phyloP scores from a whole-genome alignment of 1,140 invertebrate species.

The Oryzaephilus surinamensis region DNA sequence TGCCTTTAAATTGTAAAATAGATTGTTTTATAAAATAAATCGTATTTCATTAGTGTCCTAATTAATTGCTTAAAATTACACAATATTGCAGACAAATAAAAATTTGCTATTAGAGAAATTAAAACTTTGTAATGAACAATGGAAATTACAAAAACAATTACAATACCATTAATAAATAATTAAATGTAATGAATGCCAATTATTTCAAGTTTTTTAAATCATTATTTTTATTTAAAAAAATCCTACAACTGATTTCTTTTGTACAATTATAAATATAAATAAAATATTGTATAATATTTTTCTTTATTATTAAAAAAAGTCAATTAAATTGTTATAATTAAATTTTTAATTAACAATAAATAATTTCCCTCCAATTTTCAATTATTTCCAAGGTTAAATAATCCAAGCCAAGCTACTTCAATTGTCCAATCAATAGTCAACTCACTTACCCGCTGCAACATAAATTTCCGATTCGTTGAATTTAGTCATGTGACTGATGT shows the following conservation, averaged over 20 bases:
- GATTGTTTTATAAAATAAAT: neutral
- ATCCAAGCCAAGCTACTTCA: conserved; percentile 14
- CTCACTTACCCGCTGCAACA: conserved; percentile 7
- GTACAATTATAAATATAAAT: neutral
- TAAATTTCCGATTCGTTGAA: conserved; percentile 10
- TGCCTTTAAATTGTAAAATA: conserved; percentile 5
- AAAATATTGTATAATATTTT: neutral
- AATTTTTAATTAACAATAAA: neutral
- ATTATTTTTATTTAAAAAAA: neutral
- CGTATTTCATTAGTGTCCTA: too few relatives aligned
- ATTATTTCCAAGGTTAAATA: conserved; percentile 14
- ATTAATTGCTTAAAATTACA: too few relatives aligned
- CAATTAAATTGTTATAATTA: too few relatives aligned
- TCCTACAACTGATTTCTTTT: neutral
- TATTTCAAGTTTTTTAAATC: neutral
- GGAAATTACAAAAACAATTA: too few relatives aligned
- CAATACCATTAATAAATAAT: conserved; percentile 1
- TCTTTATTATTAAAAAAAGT: conserved; percentile 2
- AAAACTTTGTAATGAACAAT: too few relatives aligned
- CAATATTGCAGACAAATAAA: too few relatives aligned
- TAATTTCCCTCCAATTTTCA: conserved; percentile 19
- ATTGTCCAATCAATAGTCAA: conserved; percentile 20
- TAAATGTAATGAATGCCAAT: neutral
- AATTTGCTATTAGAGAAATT: too few relatives aligned
- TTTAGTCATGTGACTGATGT: conserved; percentile 15